Conservation (phyloP, 1,140 invertebrate species). For the Nymphalis io region DNA sequence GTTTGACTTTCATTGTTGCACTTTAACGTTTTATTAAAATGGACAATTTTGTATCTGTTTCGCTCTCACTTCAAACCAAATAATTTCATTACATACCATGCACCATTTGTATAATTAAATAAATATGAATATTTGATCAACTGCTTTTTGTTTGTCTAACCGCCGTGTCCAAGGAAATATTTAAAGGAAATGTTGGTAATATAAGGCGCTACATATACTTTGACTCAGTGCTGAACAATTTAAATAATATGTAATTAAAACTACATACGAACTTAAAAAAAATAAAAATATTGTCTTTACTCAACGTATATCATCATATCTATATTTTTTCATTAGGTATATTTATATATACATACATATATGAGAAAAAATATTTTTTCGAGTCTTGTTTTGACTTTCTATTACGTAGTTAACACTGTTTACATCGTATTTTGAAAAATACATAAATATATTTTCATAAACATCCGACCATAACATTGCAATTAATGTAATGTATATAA, state of each 20-base stretch:
- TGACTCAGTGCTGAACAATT: neutral
- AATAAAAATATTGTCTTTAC: neutral
- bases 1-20: too few relatives aligned
- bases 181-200: neutral
- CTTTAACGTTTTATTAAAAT: too few relatives aligned
- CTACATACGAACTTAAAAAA: neutral
- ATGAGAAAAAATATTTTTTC: too few relatives aligned
- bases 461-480: too few relatives aligned
- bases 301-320: neutral
- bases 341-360: too few relatives aligned
- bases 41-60: neutral
- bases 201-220: slow-evolving; percentile 14
- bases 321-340: too few relatives aligned
- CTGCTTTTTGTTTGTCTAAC: slow-evolving; percentile 48
- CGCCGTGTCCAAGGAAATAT: slow-evolving; percentile 24
- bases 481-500: too few relatives aligned
- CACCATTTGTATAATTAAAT: slow-evolving; percentile 43
- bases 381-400: too few relatives aligned
- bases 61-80: neutral
- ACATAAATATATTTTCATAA: too few relatives aligned
- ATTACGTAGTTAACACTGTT: too few relatives aligned
- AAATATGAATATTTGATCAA: slow-evolving; percentile 59
- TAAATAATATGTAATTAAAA: neutral
- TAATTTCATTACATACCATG: slow-evolving; percentile 18
- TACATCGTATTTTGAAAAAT: too few relatives aligned